Base-by-base conservation (phyloP, 2,113 vertebrate species). In the Rhadina sibilatrix region DNA sequence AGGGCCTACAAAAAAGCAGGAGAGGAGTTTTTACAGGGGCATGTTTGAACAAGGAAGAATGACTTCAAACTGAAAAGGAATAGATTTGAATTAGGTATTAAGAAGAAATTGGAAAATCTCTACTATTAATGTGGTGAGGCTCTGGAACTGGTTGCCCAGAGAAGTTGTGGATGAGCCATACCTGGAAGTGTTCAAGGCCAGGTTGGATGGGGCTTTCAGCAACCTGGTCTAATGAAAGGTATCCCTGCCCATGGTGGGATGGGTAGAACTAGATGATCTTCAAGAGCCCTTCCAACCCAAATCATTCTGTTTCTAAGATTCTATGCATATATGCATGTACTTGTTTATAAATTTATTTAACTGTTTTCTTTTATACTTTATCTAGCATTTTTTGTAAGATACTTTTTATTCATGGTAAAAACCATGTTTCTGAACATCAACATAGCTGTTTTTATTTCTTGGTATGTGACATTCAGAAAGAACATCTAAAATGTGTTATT, bases 1-100 rank as follows among this genome's bases (percentile, higher is more conserved):
- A 8, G 8, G 4, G 3, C 9, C 11, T 42, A 57, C 2, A 49
- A 38, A 42, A 64, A 54, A 59, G 9, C 30, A 49, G 47, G 16
- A 30, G 37, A 59, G 8, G 1, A 1, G 4, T 7, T 37, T 57
- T 64, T 19, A 33, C 10, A 23, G 17, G 12, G 4, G 2, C 4
- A 2, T 30, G 4, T 12, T 4, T 33, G 37, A 8, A 52, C 4
- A 7, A 70, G 15, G 13, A 10, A 27, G 8, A 77, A 24, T 6
- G 1, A 8, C 3, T 61, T 38, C 28, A 76, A 59, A 49, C 8
- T n/a, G 22, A 28, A 59, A 53, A 14, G 18, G 3, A 11, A 11
- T 35, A 33, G 2, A 20, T 56, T 68, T 83, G 28, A 20, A 22
- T 47, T 60, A 46, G 14, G 16, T 40, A 20, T 14, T 5, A 57